Conservation (phyloP, 23 tunicate species). For the Diplosoma virens region DNA sequence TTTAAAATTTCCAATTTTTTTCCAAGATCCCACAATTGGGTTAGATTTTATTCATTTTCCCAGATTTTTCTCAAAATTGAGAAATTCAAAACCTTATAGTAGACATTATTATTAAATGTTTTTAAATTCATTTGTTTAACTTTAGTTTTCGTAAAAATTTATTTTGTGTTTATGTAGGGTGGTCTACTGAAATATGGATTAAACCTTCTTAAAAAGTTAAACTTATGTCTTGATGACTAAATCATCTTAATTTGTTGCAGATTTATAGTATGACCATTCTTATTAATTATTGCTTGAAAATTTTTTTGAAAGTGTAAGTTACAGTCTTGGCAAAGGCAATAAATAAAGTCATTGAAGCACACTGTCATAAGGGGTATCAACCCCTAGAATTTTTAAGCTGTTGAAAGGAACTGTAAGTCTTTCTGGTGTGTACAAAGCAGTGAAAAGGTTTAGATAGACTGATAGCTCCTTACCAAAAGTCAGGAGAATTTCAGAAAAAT, state of each 20-base stretch:
- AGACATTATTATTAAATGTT: too few species aligned
- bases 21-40: too few species aligned
- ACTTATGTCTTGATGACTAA: neutral
- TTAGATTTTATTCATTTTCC: too few species aligned
- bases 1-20: too few species aligned
- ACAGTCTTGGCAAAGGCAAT: neutral
- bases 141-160: too few species aligned
- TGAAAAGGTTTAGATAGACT: neutral
- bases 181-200: neutral
- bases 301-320: neutral
- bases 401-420: too few species aligned
- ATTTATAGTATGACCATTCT: neutral
- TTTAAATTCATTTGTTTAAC: too few species aligned
- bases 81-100: too few species aligned
- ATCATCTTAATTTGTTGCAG: neutral
- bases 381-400: too few species aligned
- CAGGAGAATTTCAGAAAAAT: too few species aligned
- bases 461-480: neutral
- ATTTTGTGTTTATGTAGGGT: neutral
- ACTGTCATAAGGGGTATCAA: neutral
- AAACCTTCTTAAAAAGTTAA: neutral
- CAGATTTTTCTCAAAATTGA: too few species aligned
- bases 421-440: too few species aligned
- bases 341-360: neutral
- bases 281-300: neutral